Percentiles rank a stretch among this genome's conserved stretches.
phyloP scores from a whole-genome alignment of 2,888 invertebrate genomes.

The Plagiodera versicolora region DNA sequence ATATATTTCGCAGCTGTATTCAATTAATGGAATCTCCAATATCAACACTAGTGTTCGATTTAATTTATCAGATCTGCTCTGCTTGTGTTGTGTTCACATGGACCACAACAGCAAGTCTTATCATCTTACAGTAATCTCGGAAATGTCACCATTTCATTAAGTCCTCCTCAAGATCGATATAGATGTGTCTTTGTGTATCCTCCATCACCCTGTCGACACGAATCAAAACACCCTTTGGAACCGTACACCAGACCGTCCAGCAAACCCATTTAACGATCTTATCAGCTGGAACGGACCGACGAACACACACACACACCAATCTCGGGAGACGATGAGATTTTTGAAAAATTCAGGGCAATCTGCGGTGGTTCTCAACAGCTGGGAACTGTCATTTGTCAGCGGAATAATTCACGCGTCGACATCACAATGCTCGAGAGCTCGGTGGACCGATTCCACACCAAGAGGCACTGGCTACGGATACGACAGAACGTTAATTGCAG shows the following conservation, averaged over 20 bases:
- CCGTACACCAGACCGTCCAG: background rate
- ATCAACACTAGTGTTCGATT: too few relatives aligned
- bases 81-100: too few relatives aligned
- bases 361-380: conserved; percentile 39
- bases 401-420: conserved; percentile 30
- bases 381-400: conserved; percentile 38
- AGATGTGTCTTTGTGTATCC: background rate
- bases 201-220: background rate
- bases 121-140: too few relatives aligned
- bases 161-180: background rate
- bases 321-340: conserved; percentile 7
- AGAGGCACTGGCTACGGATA: background rate
- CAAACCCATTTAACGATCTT: conserved; percentile 16
- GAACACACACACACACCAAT: background rate
- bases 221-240: conserved; percentile 2
- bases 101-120: too few relatives aligned
- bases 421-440: background rate
- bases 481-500: too few relatives aligned
- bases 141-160: background rate
- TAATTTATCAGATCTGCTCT: too few relatives aligned
- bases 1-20: too few relatives aligned
- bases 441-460: background rate
- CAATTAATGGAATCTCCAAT: too few relatives aligned
- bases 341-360: conserved; percentile 38
- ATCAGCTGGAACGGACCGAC: conserved; percentile 22